Conservation (phyloP, 1,140 invertebrate species). For the Tetranychus cinnabarinus region DNA sequence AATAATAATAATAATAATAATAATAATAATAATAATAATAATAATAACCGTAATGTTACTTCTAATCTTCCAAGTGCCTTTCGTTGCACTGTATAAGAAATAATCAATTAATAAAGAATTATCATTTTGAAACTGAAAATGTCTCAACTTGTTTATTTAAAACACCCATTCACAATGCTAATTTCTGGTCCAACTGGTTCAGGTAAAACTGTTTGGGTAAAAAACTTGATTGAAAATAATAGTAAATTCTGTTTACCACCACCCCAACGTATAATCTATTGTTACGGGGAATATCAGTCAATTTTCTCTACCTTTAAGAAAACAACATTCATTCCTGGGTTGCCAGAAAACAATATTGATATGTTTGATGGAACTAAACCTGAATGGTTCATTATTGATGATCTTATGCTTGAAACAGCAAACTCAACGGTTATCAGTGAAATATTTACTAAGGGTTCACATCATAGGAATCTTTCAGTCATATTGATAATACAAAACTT, state of each 20-base stretch:
- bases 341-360: too few species aligned
- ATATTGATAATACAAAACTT: slow-evolving; percentile 22
- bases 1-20: too few species aligned
- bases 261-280: background rate
- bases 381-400: slow-evolving; percentile 17
- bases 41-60: too few species aligned
- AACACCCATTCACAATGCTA: background rate
- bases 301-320: too few species aligned
- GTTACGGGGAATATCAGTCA: background rate
- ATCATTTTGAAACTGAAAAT: background rate
- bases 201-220: background rate
- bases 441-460: slow-evolving; percentile 21
- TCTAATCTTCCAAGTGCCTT: too few species aligned
- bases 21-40: too few species aligned
- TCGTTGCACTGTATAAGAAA: too few species aligned
- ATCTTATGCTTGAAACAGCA: slow-evolving; percentile 19
- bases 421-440: slow-evolving; percentile 17
- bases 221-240: too few species aligned
- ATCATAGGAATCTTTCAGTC: slow-evolving; percentile 21
- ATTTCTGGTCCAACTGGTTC: background rate
- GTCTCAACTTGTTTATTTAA: too few species aligned
- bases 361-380: background rate
- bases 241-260: background rate
- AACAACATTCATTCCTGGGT: too few species aligned
- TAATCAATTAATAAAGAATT: too few species aligned